Conservation (phyloP, 2,113 vertebrate genomes). For the Colistium nudipinnis region DNA sequence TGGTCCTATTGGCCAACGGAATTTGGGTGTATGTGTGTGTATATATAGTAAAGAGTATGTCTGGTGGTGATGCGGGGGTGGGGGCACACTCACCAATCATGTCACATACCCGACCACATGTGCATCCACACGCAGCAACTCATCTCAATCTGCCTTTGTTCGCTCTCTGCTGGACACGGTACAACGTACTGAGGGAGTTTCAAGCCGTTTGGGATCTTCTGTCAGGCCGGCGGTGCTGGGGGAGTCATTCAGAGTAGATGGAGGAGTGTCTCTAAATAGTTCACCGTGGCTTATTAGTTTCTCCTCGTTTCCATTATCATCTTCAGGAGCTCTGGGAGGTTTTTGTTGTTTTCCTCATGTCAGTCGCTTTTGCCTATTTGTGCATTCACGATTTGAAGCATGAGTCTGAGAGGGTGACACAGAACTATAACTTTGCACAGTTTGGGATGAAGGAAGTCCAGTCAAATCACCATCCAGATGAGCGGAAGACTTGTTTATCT, state of each 20-base stretch:
- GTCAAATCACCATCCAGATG: slow-evolving; percentile 4
- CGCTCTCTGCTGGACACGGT: slow-evolving; percentile 24
- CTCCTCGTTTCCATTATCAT: slow-evolving; percentile 27
- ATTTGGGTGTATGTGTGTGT: background rate
- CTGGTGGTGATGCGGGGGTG: slow-evolving; percentile 20
- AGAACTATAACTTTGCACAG: background rate
- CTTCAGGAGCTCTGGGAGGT: background rate
- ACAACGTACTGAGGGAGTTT: slow-evolving; percentile 8
- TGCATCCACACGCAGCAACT: slow-evolving; percentile 24
- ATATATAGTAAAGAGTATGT: slow-evolving; percentile 20
- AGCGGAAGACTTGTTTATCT: background rate
- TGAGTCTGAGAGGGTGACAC: background rate
- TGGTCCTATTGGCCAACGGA: background rate
- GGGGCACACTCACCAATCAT: slow-evolving; percentile 33
- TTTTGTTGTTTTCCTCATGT: background rate
- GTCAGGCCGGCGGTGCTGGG: slow-evolving; percentile 11
- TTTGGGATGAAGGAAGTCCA: background rate
- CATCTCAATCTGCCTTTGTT: slow-evolving; percentile 26
- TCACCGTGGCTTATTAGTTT: slow-evolving; percentile 34
- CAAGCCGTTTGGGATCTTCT: slow-evolving; percentile 21
- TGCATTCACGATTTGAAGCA: too few relatives aligned
- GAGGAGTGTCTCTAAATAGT: slow-evolving; percentile 24
- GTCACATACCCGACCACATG: slow-evolving; percentile 38
- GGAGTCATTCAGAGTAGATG: slow-evolving; percentile 14
- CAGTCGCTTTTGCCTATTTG: background rate